Base-by-base conservation (phyloP, 2,888 invertebrate genomes). In the Nephrotoma appendiculata region DNA sequence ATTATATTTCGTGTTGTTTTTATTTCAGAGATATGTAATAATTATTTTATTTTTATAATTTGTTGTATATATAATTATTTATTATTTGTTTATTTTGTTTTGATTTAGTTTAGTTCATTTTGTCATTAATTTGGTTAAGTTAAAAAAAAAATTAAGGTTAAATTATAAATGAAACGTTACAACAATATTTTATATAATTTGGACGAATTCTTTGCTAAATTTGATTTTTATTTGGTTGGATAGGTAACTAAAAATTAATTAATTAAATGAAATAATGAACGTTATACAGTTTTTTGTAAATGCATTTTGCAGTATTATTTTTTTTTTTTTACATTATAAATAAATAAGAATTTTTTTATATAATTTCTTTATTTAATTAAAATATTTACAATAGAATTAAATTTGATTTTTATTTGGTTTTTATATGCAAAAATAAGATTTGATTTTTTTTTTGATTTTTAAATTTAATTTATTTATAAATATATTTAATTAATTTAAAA, bases 261-360 rank as follows among this genome's bases (percentile, higher is more conserved):
- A 71, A 71, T 2, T 71, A 71, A 71, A 71, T 71, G 15, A 52
- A 52, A 15, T 48, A 12, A 31, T 48, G 12, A 48, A 48, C 12
- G 9, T 48, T 48, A 48, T 48, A 48, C 2, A 48, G 4, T 31
- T 31, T 31, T 19, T 57, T 57, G 57, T 57, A 57, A 57, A 57
- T 57, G 31, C 0, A 6, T 57, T 57, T 52, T 71, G 1, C 31
- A 7, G 19, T 71, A 52, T 5, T 71, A 31, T 71, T 52, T 71
- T 12, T 71, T 5, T 71, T 19, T 71, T 52, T 71, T 12, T 71
- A 71, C 52, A 52, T 15, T 71, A 71, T 71, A 71, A 71, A 71
- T 71, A 71, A 31, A 52, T 52, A 52, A 52, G 15, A 52, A n/a
- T 52, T 71, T 71, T 71, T 12, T 86, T 87, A 87, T 83, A 71